These are phyloP conservation scores for Batillaria attramentaria DNA, from an alignment of 1,140 invertebrate species.

Conservation along the genomic window DNA sequence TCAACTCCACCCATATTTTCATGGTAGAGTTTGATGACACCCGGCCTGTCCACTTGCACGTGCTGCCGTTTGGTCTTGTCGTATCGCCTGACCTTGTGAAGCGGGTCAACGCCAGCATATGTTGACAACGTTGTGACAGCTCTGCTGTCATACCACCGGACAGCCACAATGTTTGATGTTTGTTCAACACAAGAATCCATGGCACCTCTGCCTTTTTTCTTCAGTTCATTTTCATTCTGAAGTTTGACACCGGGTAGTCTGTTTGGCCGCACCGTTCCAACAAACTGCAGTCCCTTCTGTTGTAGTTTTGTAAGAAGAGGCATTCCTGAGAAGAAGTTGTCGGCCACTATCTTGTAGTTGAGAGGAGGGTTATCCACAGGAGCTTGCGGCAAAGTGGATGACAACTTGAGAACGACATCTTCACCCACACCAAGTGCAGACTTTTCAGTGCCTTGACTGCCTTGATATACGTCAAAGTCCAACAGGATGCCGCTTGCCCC, in stretches of 20 bases:
- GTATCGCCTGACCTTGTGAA: not conserved
- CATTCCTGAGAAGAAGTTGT: conserved; percentile 35
- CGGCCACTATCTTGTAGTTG: conserved; percentile 38
- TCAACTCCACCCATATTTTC: conserved; percentile 13
- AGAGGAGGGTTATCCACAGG: not conserved
- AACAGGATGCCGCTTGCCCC: conserved; percentile 50
- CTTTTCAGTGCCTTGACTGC: conserved; percentile 8
- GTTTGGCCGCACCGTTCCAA: conserved; percentile 23
- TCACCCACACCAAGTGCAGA: conserved; percentile 28
- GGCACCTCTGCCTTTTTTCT: not conserved
- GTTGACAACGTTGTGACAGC: too few relatives aligned
- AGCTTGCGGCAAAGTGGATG: not conserved
- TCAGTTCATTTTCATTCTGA: not conserved
- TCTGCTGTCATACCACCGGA: too few relatives aligned
- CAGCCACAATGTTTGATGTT: not conserved
- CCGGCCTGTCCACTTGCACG: too few relatives aligned
- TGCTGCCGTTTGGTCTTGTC: not conserved
- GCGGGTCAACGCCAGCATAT: too few relatives aligned
- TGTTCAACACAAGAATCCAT: not conserved
- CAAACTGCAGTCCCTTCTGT: conserved; percentile 25
- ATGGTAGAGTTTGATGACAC: not conserved
- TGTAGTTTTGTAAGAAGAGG: conserved; percentile 17
- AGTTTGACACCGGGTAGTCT: not conserved
- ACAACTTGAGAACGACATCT: conserved; percentile 29
- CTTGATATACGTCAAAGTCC: conserved; percentile 43